Evolutionary conservation across 2,113 vertebrate species (phyloP), one percentile per base, ranked within the genome.

Genomic region (Apteryx mantelli): DNA sequence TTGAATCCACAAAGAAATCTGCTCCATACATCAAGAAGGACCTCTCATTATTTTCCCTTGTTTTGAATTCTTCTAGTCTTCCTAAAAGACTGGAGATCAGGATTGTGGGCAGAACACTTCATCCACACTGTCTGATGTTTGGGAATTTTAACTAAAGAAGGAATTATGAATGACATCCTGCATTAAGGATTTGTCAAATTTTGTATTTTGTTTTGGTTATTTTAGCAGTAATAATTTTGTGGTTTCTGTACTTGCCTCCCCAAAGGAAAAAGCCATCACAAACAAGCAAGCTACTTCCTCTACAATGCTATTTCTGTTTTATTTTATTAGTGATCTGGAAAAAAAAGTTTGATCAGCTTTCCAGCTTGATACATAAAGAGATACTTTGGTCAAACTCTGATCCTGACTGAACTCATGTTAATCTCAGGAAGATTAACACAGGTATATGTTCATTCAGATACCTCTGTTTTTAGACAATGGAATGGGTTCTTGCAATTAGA

Each of bases 231-330:
- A 83, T 78, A 77, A 71, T 63, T 63, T 50, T 75, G 79, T 94
- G 64, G 76, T 83, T 85, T 91, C 50, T 92, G 30, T 71, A 86
- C 40, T 94, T 86, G 80, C 88, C 93, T 96, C 96, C 76, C 46
- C 60, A 81, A 94, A 95, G 56, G 68, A 79, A 5, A 7, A 38
- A 88, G 73, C 65, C 73, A 86, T 93, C 79, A 75, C 52, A 93
- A 94, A 93, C 69, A 93, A 94, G 87, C 30, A 2, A 61, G 34
- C 55, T 78, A 38, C 42, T 83, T 95, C 94, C 79, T 90, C 61
- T 86, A 58, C 58, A 36, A 26, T 65, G 60, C 46, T 83, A 61
- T 88, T 95, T 94, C 48, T 88, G 60, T 48, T 94, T 82, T 79
- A 53, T 19, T 92, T 94, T 91, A 93, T 93, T 94, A 80, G 48